Conservation (phyloP, 2,888 invertebrate genomes). For the Horisme vitalbata region DNA sequence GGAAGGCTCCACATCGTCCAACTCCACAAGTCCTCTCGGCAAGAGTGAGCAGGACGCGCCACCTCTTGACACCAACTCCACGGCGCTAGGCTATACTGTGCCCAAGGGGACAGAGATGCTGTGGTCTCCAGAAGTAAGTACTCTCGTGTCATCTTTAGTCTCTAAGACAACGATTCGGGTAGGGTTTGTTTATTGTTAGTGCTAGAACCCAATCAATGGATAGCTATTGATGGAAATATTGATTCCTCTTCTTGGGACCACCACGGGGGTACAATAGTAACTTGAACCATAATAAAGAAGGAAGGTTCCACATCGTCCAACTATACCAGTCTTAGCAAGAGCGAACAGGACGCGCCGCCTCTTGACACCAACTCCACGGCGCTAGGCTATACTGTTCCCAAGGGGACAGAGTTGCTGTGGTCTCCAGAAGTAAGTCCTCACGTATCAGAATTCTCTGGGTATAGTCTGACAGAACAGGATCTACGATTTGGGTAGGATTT, state of each 20-base stretch:
- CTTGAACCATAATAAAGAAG: no score
- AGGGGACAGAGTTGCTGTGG: conserved; percentile 79
- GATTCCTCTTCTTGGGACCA: no score
- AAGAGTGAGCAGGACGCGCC: conserved; percentile 71
- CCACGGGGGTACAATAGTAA: no score
- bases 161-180: no score
- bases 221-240: no score
- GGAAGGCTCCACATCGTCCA: conserved; percentile 85
- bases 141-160: no score
- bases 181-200: no score
- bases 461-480: no score
- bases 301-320: conserved; percentile 85
- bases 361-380: conserved; percentile 55
- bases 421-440: conserved; percentile 77
- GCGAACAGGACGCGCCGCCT: conserved; percentile 66
- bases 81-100: conserved; percentile 86
- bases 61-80: conserved; percentile 60
- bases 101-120: conserved; percentile 79
- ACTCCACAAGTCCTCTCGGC: conserved; percentile 81
- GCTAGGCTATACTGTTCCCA: conserved; percentile 87
- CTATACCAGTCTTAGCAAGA: conserved; percentile 81
- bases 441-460: no score
- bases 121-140: conserved; percentile 76
- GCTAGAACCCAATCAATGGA: no score
- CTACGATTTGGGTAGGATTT: no score